Conservation (phyloP, 2,113 vertebrate genomes). For the Dendropsophus ebraccatus region DNA sequence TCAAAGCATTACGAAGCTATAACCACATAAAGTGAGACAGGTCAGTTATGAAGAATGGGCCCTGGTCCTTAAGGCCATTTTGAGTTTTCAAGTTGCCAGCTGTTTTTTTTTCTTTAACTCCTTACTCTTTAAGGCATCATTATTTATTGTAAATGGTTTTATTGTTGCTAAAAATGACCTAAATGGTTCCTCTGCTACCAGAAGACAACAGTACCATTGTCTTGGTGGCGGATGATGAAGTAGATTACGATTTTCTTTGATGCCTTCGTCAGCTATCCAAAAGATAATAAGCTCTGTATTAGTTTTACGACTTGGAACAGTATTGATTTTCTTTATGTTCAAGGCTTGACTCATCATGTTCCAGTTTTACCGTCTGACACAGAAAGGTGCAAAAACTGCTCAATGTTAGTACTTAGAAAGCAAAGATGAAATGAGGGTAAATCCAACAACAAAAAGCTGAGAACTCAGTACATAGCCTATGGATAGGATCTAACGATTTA, state of each 20-base stretch:
- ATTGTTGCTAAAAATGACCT: too few relatives aligned
- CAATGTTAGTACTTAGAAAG: not conserved
- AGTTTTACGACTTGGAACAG: not conserved
- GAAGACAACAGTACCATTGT: too few relatives aligned
- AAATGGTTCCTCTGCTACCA: too few relatives aligned
- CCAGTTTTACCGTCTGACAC: not conserved
- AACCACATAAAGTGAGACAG: too few relatives aligned
- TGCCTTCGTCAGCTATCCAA: not conserved
- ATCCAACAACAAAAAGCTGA: not conserved
- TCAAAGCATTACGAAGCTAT: too few relatives aligned
- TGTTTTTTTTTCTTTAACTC: too few relatives aligned
- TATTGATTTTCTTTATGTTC: conserved; percentile 1
- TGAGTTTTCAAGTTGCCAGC: too few relatives aligned
- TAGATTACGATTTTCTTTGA: not conserved
- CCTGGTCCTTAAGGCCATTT: too few relatives aligned
- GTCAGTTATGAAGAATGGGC: too few relatives aligned
- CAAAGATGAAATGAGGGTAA: conserved; percentile 5
- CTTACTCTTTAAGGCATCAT: too few relatives aligned
- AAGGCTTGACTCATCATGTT: not conserved
- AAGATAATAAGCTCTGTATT: not conserved
- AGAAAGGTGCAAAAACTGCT: not conserved
- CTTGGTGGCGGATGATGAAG: not conserved
- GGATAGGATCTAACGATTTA: not conserved
- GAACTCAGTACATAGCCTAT: not conserved
- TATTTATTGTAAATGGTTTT: too few relatives aligned